Evolutionary conservation across 2,113 vertebrate genomes (phyloP).

Genomic region (Alligator sinensis): DNA sequence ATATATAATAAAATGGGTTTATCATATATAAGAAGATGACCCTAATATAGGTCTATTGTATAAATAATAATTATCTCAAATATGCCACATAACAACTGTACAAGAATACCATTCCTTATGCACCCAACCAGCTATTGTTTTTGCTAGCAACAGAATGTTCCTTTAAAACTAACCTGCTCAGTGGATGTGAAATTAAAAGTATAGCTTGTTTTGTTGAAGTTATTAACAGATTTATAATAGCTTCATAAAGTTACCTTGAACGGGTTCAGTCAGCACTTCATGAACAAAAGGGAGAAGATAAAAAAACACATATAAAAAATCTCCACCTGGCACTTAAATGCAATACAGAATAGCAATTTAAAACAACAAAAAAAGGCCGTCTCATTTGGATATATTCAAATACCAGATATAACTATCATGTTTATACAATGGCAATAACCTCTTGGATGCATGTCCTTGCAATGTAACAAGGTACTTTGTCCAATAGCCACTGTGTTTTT

Average conservation of each 20-base stretch:
- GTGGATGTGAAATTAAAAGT: background rate
- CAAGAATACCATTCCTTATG: background rate
- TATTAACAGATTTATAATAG: slow-evolving; percentile 46
- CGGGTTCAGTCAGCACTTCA: slow-evolving; percentile 41
- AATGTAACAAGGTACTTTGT: background rate
- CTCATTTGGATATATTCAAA: background rate
- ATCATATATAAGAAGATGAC: background rate
- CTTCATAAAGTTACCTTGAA: slow-evolving; percentile 62
- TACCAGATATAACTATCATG: background rate
- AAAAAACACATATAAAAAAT: background rate
- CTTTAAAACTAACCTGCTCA: slow-evolving; percentile 9
- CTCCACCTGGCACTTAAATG: slow-evolving; percentile 27
- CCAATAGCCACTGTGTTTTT: slow-evolving; percentile 5
- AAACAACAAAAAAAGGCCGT: slow-evolving; percentile 35
- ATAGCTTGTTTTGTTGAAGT: slow-evolving; percentile 40
- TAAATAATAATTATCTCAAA: background rate
- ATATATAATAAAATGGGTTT: slow-evolving; percentile 14
- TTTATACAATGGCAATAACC: slow-evolving; percentile 10
- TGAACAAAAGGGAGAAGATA: slow-evolving; percentile 53
- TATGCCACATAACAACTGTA: background rate
- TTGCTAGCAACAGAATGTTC: background rate
- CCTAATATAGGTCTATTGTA: background rate
- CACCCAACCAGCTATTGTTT: slow-evolving; percentile 36
- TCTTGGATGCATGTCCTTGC: slow-evolving; percentile 43
- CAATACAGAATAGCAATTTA: slow-evolving; percentile 20